Evolutionary conservation across 2,113 vertebrate species (phyloP), one percentile per base, ranked within the genome.

Genomic region (Calcarius ornatus): DNA sequence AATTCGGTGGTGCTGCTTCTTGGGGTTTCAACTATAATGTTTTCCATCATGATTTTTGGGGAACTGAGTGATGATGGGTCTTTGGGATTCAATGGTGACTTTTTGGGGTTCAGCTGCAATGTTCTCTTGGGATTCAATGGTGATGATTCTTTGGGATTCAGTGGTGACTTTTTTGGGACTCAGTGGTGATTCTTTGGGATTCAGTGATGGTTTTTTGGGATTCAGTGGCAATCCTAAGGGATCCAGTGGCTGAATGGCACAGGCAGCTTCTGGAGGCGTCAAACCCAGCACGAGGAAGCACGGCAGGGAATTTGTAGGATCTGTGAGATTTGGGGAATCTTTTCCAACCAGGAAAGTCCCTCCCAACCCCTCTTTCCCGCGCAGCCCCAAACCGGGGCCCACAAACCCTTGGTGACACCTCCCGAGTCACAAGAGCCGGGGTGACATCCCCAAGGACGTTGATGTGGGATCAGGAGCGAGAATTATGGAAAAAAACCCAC

Each of bases 341-440:
- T 54, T 54, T 1, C 68, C 68, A 43, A 43, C 37, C 79, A 19
- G 3, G 0, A 42, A 40, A 60, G 0, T 31, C 45, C 47, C 7
- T 54, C 12, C 20, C 0, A 1, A 35, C 33, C 31, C 47, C 11
- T 28, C 28, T 15, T 1, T 1, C 43, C 35, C 18, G 8, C 9
- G 10, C 20, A 59, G 2, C 37, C 9, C 65, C 15, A 1, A 42
- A 12, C 35, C 43, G 6, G 54, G 43, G 5, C 1, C 54, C 15
- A 0, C 37, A 35, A 50, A 60, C 8, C 31, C 56, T 30, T 3
- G 4, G 6, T 42, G 27, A 3, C 65, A 12, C 1, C 54, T 20
- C 56, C 56, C 1, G 66, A 53, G 38, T 14, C 24, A 15, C 19
- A 2, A 27, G 27, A 6, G 0, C 40, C 21, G 0, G 5, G 43